Evolutionary conservation across 2,797 vertebrate species (phyloP), one percentile per base, ranked within the genome.

Genomic region (Pitangus sulphuratus): DNA sequence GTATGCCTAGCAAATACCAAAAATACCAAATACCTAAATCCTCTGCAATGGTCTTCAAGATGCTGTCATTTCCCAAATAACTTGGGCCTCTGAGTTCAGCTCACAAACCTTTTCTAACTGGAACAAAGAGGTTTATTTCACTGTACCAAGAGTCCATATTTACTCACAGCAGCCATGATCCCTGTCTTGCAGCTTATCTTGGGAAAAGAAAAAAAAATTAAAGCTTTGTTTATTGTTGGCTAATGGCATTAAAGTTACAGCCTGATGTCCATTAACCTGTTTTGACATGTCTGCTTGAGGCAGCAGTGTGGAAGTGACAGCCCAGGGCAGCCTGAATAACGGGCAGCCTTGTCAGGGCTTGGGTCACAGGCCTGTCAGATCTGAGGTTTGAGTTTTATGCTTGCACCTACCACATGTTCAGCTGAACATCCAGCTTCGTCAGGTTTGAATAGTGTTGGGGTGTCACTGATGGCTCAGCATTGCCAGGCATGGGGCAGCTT

Each of bases 1-100:
- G 58, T 70, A 90, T 91, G 70, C 77, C 80, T 76, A 84, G 74
- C 40, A 94, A 84, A 93, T 92, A 91, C 48, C 30, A 69, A 78
- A 87, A 51, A 35, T 35, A 35, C 35, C 35, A 35, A 35, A 35
- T 35, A 35, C 7, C 28, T 57, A 83, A 89, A 56, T 20, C 26
- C 68, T 94, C 68, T 84, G 66, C 86, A 54, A 12, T 51, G 10
- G 33, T 77, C 33, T 83, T 91, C 75, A 92, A 64, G 68, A 39
- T 50, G 51, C 51, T 48, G 50, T 64, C 13, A 42, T 82, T 93
- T 86, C 47, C 77, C 30, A n/a, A 68, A 62, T 53, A 87, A 61
- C 44, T 44, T 50, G 26, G 30, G 47, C 58, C 66, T 61, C 28
- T 1, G 6, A 44, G 17, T 51, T 85, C 57, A 88, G 69, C 53